These are phyloP conservation scores for Gallinago nigripennis DNA, from an alignment of 2,797 vertebrate genomes.

Conservation along the genomic window DNA sequence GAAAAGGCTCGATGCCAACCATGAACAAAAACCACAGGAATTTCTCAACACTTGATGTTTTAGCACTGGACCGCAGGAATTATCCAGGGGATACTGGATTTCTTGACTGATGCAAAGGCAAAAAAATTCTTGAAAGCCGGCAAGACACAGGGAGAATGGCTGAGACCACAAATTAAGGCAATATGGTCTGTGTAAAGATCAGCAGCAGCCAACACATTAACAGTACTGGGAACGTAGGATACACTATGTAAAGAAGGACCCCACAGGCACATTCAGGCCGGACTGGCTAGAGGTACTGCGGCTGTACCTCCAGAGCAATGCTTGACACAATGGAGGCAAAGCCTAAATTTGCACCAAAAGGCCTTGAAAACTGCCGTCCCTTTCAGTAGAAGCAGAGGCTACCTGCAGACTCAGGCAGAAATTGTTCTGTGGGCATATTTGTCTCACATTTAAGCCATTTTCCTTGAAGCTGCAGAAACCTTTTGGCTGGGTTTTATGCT, in stretches of 20 bases:
- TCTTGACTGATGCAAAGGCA: neutral
- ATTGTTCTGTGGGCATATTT: accelerated
- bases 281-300: neutral
- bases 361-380: neutral
- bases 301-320: neutral
- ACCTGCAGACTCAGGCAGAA: neutral
- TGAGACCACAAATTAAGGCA: neutral
- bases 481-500: neutral
- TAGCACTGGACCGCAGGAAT: neutral
- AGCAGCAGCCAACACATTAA: neutral
- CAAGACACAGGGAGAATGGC: neutral
- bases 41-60: neutral
- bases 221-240: neutral
- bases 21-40: neutral
- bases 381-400: neutral
- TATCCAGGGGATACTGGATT: neutral
- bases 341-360: neutral
- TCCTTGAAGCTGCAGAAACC: neutral
- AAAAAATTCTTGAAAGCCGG: neutral
- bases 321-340: neutral
- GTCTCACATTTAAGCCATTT: neutral
- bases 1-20: neutral
- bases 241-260: neutral
- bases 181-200: neutral
- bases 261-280: neutral